A percentile compares a stretch with the other conserved stretches of the same genome.
These are phyloP conservation scores for Pegoplata infirma DNA, from an alignment of 2,888 invertebrate species.

Conservation along the genomic window DNA sequence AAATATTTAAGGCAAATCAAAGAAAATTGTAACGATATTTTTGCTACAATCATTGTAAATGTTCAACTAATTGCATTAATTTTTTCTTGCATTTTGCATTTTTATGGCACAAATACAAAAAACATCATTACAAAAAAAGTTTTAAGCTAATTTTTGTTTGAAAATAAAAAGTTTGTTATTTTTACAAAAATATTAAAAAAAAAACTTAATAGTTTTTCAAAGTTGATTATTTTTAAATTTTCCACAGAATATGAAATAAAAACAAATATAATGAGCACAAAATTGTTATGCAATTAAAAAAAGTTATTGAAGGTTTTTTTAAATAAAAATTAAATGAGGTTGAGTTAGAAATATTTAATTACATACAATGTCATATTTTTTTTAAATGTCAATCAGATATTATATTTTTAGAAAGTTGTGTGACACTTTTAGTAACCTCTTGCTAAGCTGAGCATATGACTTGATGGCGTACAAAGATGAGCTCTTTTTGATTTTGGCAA, in stretches of 20 bases:
- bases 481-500: no score
- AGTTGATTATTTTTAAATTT: no score
- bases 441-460: no score
- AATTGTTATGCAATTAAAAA: conserved; percentile 43
- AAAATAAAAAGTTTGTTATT: conserved; percentile 5
- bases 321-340: no score
- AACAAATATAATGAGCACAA: conserved; percentile 16
- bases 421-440: no score
- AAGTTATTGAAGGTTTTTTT: conserved; percentile 20
- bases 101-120: conserved; percentile 22
- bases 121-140: no score
- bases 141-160: conserved; percentile 54
- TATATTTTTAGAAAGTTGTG: no score
- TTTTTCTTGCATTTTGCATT: conserved; percentile 10
- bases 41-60: conserved; percentile 53
- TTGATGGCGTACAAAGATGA: no score
- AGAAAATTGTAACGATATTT: conserved; percentile 47
- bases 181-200: neutral
- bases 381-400: no score
- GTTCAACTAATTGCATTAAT: conserved; percentile 51
- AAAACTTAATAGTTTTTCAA: neutral
- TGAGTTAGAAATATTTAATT: no score
- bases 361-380: no score
- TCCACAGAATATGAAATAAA: no score
- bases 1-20: conserved; percentile 51